Evolutionary conservation across 2,888 invertebrate genomes (phyloP).

Genomic region (Pedicia rivosa): DNA sequence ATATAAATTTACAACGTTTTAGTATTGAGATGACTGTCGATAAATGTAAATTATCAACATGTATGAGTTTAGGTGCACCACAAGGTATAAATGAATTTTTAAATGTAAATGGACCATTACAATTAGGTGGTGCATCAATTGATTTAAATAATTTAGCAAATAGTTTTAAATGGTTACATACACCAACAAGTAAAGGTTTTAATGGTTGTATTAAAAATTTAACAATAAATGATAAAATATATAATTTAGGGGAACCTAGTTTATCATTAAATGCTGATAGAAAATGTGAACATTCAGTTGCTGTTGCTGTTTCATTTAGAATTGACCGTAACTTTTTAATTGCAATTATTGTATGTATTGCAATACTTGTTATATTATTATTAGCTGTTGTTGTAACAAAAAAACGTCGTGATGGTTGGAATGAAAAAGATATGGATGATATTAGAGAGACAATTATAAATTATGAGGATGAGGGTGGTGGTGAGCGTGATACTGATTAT

Average conservation of each 20-base stretch:
- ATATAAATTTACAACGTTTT: slow-evolving; percentile 48
- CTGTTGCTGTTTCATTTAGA: slow-evolving; percentile 64
- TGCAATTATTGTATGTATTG: slow-evolving; percentile 76
- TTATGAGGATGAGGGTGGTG: slow-evolving; percentile 97
- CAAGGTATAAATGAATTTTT: slow-evolving; percentile 56
- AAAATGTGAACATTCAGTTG: slow-evolving; percentile 56
- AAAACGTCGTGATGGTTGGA: slow-evolving; percentile 68
- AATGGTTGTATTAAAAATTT: slow-evolving; percentile 85
- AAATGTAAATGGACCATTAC: slow-evolving; percentile 74
- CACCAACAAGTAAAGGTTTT: slow-evolving; percentile 56
- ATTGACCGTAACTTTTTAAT: slow-evolving; percentile 78
- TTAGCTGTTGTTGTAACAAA: slow-evolving; percentile 83
- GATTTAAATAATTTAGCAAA: slow-evolving; percentile 44
- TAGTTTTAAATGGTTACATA: slow-evolving; percentile 50
- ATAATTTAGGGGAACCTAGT: slow-evolving; percentile 75
- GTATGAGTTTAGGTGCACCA: slow-evolving; percentile 53
- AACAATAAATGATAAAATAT: slow-evolving; percentile 71
- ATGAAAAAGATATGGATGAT: slow-evolving; percentile 86
- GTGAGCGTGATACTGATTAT: slow-evolving; percentile 76
- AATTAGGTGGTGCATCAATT: slow-evolving; percentile 61
- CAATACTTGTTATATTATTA: slow-evolving; percentile 60
- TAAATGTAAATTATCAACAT: slow-evolving; percentile 50
- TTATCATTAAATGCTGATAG: slow-evolving; percentile 52
- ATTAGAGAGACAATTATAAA: slow-evolving; percentile 94
- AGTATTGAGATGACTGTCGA: slow-evolving; percentile 66